phyloP scores from a whole-genome alignment of 2,113 vertebrate species.

The Ictalurus punctatus region DNA sequence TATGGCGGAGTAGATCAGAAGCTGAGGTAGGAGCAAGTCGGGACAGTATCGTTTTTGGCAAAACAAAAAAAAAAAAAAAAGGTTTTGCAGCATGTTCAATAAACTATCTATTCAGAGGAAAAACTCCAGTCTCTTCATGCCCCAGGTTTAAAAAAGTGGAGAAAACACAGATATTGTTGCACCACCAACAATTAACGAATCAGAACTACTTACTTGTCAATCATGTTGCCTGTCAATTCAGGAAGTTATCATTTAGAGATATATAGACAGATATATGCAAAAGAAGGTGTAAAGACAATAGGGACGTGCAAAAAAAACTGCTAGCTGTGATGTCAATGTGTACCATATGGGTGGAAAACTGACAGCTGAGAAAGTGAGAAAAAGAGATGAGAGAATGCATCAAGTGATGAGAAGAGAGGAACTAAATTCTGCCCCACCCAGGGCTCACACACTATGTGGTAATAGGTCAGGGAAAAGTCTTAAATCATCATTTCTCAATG shows the following conservation, averaged over 20 bases:
- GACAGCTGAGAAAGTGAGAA: conserved; percentile 16
- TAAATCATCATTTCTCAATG: background rate
- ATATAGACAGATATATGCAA: no score
- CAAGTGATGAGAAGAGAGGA: conserved; percentile 11
- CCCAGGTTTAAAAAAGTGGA: background rate
- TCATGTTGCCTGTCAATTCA: background rate
- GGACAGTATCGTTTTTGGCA: background rate
- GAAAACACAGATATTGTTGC: background rate
- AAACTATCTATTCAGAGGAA: background rate
- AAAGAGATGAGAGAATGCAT: background rate
- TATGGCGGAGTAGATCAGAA: background rate
- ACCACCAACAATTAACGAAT: background rate
- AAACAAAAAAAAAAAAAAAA: no score
- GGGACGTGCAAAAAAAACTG: background rate
- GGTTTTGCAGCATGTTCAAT: background rate
- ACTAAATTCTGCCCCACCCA: background rate
- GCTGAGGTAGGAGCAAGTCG: background rate
- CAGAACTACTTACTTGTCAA: background rate
- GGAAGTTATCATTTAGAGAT: background rate
- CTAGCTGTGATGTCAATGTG: conserved; percentile 46
- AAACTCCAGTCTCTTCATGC: background rate
- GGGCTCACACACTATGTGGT: background rate
- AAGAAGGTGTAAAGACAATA: background rate
- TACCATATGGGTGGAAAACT: conserved; percentile 31
- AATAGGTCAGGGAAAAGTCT: background rate